Evolutionary conservation across 2,797 vertebrate species (phyloP).

Genomic region (Myripristis murdjan): DNA sequence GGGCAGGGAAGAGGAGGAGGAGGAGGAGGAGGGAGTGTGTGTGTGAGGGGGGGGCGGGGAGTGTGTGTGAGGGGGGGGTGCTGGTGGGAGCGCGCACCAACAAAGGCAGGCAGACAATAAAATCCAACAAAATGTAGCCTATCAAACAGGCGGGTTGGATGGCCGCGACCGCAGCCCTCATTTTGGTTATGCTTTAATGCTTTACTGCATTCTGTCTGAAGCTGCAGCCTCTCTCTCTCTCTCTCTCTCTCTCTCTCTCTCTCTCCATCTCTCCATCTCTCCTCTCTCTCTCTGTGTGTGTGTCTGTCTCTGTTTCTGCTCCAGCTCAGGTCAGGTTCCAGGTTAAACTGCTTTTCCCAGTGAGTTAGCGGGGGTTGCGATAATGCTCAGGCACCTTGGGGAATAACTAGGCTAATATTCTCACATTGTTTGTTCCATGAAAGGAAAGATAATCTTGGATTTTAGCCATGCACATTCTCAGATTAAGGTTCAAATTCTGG

Average conservation of each 20-base stretch:
- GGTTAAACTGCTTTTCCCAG: conserved; percentile 53
- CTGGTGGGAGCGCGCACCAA: conserved; percentile 65
- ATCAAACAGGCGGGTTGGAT: conserved; percentile 45
- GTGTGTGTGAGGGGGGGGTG: not conserved
- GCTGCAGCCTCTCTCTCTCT: conserved; percentile 19
- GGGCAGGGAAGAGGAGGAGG: conserved; percentile 29
- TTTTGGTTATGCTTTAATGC: conserved; percentile 59
- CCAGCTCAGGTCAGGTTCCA: conserved; percentile 55
- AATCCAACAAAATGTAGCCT: conserved; percentile 58
- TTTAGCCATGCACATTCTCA: too few species aligned
- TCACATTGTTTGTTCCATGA: conserved; percentile 18
- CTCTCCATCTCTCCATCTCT: not conserved
- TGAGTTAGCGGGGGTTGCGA: conserved; percentile 15
- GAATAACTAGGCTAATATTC: conserved; percentile 36
- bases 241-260: not conserved
- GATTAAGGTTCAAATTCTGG: too few species aligned
- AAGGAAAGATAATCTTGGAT: not conserved
- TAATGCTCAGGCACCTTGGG: conserved; percentile 8
- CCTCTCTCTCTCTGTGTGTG: not conserved
- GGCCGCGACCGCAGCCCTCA: conserved; percentile 49
- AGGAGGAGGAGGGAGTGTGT: conserved; percentile 22
- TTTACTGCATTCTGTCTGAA: conserved; percentile 44
- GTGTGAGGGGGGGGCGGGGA: conserved; percentile 4
- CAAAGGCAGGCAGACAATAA: conserved; percentile 75
- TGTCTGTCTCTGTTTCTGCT: conserved; percentile 1